Percentiles rank a stretch among this genome's conserved stretches.
Conservation (phyloP, 2,113 vertebrate genomes). For the Setophaga petechia region DNA sequence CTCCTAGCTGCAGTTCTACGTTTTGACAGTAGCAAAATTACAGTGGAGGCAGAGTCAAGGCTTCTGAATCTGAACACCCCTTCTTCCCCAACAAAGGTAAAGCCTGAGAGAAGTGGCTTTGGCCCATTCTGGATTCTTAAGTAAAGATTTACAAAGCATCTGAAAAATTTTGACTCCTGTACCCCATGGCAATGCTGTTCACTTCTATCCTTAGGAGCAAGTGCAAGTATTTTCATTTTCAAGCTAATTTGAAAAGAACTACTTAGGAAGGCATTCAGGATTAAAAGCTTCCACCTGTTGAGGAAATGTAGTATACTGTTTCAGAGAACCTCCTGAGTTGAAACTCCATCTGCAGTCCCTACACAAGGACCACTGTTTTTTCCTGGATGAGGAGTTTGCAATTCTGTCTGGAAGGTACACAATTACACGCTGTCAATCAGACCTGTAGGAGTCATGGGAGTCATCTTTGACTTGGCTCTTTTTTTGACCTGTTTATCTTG, state of each 20-base stretch:
- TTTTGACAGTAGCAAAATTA: conserved; percentile 9
- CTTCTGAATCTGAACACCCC: not conserved
- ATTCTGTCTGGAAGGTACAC: not conserved
- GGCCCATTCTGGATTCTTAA: not conserved
- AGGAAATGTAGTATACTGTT: not conserved
- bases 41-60: not conserved
- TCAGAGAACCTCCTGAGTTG: not conserved
- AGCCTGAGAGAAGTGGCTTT: not conserved
- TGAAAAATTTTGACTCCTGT: not conserved
- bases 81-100: not conserved
- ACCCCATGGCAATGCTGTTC: not conserved
- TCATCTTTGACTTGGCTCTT: not conserved
- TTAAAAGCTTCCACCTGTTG: conserved; percentile 11
- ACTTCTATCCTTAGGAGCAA: not conserved
- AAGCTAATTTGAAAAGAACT: not conserved
- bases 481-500: conserved; percentile 14
- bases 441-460: not conserved
- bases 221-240: not conserved
- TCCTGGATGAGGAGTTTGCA: not conserved
- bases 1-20: not conserved
- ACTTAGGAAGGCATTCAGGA: not conserved
- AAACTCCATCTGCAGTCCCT: conserved; percentile 5
- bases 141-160: not conserved
- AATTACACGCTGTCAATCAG: not conserved
- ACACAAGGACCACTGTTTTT: conserved; percentile 13